Evolutionary conservation across 2,888 invertebrate genomes (phyloP), one percentile per base, ranked within the genome.

Genomic region (Ischnura elegans): DNA sequence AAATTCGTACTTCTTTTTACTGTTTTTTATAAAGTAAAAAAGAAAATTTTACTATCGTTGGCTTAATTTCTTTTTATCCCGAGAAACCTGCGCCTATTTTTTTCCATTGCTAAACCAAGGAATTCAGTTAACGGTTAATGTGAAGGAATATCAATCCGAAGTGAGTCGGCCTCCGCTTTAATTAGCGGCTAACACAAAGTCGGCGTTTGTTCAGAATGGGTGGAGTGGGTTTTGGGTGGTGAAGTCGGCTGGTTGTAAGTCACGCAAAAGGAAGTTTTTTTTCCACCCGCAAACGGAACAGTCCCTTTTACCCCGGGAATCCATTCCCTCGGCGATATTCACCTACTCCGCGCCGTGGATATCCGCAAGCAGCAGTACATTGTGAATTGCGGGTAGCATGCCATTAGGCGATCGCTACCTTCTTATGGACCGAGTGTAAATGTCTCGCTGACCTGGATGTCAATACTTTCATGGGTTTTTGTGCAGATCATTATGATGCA

Each of bases 271-370:
- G 25, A n/a, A n/a, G 46, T 47, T 51, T 51, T 43, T 25, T n/a
- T 16, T 47, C 47, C 61, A 61, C n/a, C n/a, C n/a, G n/a, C n/a
- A n/a, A n/a, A n/a, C n/a, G n/a, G n/a, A n/a, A n/a, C n/a, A n/a
- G n/a, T 25, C 1, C 21, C 25, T 21, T 61, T 5, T 25, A 36
- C 76, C 76, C 13, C 36, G 76, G 36, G 36, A 76, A 13, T 76
- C 76, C 13, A 51, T 51, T 29, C 76, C 10, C 2, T 10, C 29
- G 25, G 2, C 36, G 76, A 0, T 5, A 76, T 36, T 5, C 19
- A 42, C 29, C 47, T 25, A 51, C 87, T 42, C 61, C 61, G 42
- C 90, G 61, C 90, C 90, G 90, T 90, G n/a, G n/a, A 90, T 66
- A 0, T 45, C 43, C 25, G 90, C 90, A 90, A 90, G n/a, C 43